Conservation (phyloP, 1,140 invertebrate species). For the Heterodera schachtii region DNA sequence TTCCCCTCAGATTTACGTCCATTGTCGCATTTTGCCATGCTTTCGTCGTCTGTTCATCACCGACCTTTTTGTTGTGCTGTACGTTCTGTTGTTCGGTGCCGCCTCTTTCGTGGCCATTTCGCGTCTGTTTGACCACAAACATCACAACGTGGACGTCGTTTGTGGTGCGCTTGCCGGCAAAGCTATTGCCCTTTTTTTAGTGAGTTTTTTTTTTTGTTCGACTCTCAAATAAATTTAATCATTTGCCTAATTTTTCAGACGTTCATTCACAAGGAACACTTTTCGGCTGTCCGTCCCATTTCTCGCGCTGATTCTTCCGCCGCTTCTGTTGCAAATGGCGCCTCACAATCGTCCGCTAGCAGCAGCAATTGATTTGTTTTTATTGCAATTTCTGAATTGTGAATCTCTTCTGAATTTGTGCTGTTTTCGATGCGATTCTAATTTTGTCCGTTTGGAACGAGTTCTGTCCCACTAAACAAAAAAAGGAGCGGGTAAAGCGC, state of each 20-base stretch:
- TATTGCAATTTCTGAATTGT: too few relatives aligned
- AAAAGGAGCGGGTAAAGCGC: too few relatives aligned
- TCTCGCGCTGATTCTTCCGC: too few relatives aligned
- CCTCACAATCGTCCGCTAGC: too few relatives aligned
- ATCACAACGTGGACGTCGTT: conserved; percentile 17
- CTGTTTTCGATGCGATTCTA: too few relatives aligned
- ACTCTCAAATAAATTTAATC: not conserved
- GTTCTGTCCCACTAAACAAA: too few relatives aligned
- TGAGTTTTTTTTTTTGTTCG: not conserved
- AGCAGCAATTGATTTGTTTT: too few relatives aligned
- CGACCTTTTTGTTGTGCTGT: not conserved
- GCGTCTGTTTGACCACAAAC: conserved; percentile 18
- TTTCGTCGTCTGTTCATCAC: not conserved
- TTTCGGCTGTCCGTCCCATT: not conserved
- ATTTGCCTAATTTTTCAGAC: not conserved
- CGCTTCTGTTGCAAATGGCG: too few relatives aligned
- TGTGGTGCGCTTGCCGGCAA: conserved; percentile 16
- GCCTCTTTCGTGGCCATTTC: conserved; percentile 20
- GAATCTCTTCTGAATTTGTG: too few relatives aligned
- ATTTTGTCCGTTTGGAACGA: too few relatives aligned
- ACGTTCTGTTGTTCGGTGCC: conserved; percentile 8
- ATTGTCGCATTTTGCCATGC: conserved; percentile 1
- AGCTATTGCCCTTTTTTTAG: conserved; percentile 11
- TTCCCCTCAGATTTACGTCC: conserved; percentile 19
- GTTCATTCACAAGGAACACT: not conserved